Percentiles rank a stretch among this genome's conserved stretches.
Evolutionary conservation across 2,797 vertebrate genomes (phyloP).

Genomic region (Taeniopygia guttata): DNA sequence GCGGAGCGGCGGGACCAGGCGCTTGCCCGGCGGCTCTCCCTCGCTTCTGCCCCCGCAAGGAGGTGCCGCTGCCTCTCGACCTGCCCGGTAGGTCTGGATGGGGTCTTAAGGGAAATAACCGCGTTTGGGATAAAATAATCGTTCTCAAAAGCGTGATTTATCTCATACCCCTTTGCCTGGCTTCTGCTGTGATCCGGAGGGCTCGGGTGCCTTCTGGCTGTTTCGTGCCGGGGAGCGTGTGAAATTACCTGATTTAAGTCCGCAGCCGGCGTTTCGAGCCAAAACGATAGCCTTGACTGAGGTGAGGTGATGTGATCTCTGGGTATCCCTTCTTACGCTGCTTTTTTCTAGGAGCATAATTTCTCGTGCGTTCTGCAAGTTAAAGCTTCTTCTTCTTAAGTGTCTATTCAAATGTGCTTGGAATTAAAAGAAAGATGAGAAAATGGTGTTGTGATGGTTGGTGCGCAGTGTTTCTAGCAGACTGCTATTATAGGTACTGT

Average conservation of each 20-base stretch:
- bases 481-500: accelerated
- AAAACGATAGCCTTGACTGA: background rate
- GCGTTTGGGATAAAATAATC: background rate
- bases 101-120: background rate
- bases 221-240: background rate
- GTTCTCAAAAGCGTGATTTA: accelerated
- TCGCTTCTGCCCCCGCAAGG: background rate
- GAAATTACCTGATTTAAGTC: background rate
- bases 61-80: background rate
- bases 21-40: background rate
- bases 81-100: background rate
- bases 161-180: background rate
- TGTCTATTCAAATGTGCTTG: background rate
- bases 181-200: background rate
- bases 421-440: background rate
- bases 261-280: background rate
- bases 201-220: background rate
- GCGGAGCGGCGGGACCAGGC: background rate
- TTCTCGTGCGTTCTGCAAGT: background rate
- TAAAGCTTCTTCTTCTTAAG: background rate
- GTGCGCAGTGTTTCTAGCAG: background rate
- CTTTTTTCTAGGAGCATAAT: background rate
- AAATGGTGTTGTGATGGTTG: background rate
- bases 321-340: background rate
- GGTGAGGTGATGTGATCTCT: background rate